phyloP scores from a whole-genome alignment of 2,113 vertebrate species.

The Notothenia rossii region DNA sequence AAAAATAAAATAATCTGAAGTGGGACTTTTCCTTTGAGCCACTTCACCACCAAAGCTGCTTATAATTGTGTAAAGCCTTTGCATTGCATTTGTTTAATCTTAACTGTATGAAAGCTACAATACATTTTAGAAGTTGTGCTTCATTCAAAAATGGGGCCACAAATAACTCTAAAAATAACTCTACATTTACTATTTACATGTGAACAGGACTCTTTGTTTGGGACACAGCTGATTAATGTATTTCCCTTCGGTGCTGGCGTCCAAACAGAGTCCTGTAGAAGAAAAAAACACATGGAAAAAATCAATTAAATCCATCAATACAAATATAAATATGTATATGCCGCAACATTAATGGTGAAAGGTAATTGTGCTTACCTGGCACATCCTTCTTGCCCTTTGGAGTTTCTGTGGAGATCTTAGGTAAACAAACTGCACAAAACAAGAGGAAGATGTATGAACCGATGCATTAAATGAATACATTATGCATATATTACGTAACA shows the following conservation, averaged over 20 bases:
- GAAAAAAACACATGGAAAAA: not conserved
- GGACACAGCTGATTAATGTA: conserved; percentile 43
- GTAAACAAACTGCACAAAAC: conserved; percentile 82
- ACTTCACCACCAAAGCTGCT: conserved; percentile 17
- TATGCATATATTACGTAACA: not conserved
- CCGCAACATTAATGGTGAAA: conserved; percentile 1
- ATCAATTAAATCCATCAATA: conserved; percentile 2
- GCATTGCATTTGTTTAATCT: conserved; percentile 28
- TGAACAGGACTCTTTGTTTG: conserved; percentile 37
- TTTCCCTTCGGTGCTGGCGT: conserved; percentile 37
- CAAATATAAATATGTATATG: conserved; percentile 4
- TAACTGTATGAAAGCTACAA: conserved; percentile 17
- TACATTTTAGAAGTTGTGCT: conserved; percentile 38
- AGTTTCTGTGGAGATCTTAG: conserved; percentile 62
- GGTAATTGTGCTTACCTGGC: conserved; percentile 45
- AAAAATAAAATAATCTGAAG: not conserved
- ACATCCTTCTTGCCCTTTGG: conserved; percentile 53
- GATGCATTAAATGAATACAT: not conserved
- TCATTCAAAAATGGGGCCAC: conserved; percentile 48
- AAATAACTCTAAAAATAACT: conserved; percentile 63
- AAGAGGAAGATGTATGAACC: conserved; percentile 5
- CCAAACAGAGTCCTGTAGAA: conserved; percentile 59
- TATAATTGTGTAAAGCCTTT: conserved; percentile 15
- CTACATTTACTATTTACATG: conserved; percentile 71
- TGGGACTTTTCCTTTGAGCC: not conserved